Evolutionary conservation across 2,888 invertebrate species (phyloP), one percentile per base, ranked within the genome.

Genomic region (Acrobasis repandana): DNA sequence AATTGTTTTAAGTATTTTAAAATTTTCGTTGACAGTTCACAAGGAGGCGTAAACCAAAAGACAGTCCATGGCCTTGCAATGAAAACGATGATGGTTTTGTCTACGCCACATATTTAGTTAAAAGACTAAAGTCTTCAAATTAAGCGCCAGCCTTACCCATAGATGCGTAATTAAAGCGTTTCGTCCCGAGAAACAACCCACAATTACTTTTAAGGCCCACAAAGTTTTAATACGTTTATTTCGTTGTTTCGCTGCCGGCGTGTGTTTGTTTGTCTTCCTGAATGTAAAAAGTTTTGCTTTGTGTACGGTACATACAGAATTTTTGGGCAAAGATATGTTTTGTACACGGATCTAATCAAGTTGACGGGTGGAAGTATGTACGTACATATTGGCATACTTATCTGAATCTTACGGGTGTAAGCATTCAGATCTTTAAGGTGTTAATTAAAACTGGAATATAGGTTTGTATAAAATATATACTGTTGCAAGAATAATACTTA

Each of bases 191-290:
- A 67, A 74, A 79, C 74, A 75, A 67, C 65, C 80, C 75, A 72
- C 77, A 80, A 80, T 80, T 78, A 82, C 77, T 77, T 73, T 65
- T 14, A 67, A 75, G 70, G 69, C 71, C 65, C 36, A 47, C 71
- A 56, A 82, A 78, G 79, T 84, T 81, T 83, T 79, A 83, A 82
- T 80, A 75, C 67, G 78, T 81, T 83, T 77, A 78, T 76, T 73
- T 74, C 72, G 73, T 74, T 70, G 61, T 64, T 67, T 60, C 61
- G 49, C 48, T 10, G 43, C 51, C 56, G 58, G 52, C 58, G 43
- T 43, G 8, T 38, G 69, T 67, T 65, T 73, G 76, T 80, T 77
- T 80, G 75, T 77, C 70, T 76, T 78, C n/a, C n/a, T 43, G 28
- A 28, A 28, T 46, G 46, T 56, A 46, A 46, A 46, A 56, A 51